phyloP scores from a whole-genome alignment of 2,113 vertebrate genomes.

The Mungos mungo region DNA sequence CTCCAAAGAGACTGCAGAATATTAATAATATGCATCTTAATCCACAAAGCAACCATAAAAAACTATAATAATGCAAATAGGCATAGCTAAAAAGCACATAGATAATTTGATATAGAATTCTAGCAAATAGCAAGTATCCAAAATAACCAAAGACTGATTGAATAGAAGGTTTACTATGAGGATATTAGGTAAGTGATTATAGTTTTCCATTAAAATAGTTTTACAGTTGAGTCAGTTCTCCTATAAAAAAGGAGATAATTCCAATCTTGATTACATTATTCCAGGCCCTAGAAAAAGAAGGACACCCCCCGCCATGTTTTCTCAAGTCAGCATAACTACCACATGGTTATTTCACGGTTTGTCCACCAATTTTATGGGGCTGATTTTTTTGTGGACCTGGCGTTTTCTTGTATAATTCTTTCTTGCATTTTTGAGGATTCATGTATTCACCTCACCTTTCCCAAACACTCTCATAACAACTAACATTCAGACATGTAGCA shows the following conservation, averaged over 20 bases:
- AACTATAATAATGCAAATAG: background rate
- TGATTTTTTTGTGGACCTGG: background rate
- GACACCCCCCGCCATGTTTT: background rate
- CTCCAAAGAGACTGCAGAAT: background rate
- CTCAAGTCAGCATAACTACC: background rate
- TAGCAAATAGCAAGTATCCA: background rate
- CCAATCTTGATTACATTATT: background rate
- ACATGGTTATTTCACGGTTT: background rate
- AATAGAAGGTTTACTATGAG: background rate
- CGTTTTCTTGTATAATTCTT: background rate
- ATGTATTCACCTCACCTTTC: background rate
- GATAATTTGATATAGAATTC: background rate
- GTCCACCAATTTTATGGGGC: background rate
- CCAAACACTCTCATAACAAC: background rate
- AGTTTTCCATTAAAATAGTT: conserved; percentile 25
- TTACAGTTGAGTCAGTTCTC: background rate
- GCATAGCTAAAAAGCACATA: background rate
- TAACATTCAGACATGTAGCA: background rate
- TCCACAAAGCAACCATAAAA: background rate
- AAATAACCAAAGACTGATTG: background rate
- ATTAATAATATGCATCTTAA: background rate
- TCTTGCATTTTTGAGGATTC: background rate
- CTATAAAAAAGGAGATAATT: background rate
- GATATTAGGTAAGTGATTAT: background rate
- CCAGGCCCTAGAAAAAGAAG: background rate